Percentiles rank a stretch among this genome's conserved stretches.
Evolutionary conservation across 2,113 vertebrate species (phyloP).

Genomic region (Triplophysa tibetana): DNA sequence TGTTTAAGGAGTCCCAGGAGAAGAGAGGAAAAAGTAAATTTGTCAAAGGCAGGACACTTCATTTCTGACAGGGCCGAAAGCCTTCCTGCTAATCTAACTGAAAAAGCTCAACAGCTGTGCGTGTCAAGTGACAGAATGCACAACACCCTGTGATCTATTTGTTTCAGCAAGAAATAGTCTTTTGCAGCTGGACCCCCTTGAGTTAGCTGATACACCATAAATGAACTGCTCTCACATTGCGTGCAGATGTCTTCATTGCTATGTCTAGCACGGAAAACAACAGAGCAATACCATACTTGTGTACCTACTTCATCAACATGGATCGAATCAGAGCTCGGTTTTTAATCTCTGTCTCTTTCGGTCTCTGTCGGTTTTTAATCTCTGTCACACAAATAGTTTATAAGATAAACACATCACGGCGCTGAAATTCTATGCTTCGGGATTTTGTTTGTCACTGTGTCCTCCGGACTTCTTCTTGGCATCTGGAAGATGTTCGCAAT

Average conservation of each 20-base stretch:
- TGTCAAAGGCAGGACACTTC: conserved; percentile 55
- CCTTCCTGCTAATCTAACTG: conserved; percentile 54
- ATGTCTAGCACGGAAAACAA: conserved; percentile 41
- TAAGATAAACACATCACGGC: conserved; percentile 45
- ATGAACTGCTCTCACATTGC: conserved; percentile 43
- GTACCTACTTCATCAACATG: conserved; percentile 36
- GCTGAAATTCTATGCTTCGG: conserved; percentile 25
- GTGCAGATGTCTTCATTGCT: conserved; percentile 63
- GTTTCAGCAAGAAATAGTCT: conserved; percentile 63
- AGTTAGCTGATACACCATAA: conserved; percentile 55
- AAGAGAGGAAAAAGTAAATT: conserved; percentile 51
- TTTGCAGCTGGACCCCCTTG: conserved; percentile 55
- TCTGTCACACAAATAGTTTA: conserved; percentile 46
- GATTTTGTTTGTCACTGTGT: conserved; percentile 36
- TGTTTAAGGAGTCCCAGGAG: conserved; percentile 44
- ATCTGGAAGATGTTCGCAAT: conserved; percentile 45
- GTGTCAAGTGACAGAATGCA: conserved; percentile 61
- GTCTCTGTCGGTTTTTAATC: no score
- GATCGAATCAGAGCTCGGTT: conserved; percentile 40
- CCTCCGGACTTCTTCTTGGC: conserved; percentile 39
- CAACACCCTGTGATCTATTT: conserved; percentile 66
- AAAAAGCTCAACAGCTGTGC: conserved; percentile 64
- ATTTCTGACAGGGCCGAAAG: conserved; percentile 53
- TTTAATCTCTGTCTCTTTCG: conserved; percentile 49
- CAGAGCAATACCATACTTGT: conserved; percentile 28